Evolutionary conservation across 2,888 invertebrate species (phyloP).

Genomic region (Onthophagus sagittarius): DNA sequence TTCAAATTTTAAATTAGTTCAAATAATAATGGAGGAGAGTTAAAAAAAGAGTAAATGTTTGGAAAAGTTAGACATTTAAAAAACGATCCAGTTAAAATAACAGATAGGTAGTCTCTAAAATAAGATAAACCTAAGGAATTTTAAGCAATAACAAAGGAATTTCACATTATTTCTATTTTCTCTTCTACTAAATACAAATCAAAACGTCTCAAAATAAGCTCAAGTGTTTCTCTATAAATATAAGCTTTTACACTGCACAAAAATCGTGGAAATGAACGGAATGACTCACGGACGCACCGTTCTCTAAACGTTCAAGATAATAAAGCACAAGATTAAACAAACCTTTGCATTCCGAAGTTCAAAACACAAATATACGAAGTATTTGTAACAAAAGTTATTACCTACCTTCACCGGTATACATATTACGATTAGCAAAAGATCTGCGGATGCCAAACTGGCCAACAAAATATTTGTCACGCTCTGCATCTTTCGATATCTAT

Average conservation of each 20-base stretch:
- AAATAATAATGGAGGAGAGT: not conserved
- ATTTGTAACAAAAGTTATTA: not conserved
- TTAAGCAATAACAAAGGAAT: too few species aligned
- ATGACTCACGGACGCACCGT: not conserved
- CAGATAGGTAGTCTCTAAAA: conserved; percentile 1
- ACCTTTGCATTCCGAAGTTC: not conserved
- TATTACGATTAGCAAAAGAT: conserved; percentile 63
- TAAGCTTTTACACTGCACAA: not conserved
- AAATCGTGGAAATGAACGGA: not conserved
- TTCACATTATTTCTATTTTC: too few species aligned
- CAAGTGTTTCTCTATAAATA: not conserved
- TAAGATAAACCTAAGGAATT: not conserved
- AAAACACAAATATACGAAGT: not conserved
- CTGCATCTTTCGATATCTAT: conserved; percentile 55
- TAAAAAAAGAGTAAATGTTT: too few species aligned
- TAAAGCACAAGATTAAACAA: not conserved
- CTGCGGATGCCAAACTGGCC: conserved; percentile 64
- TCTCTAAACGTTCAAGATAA: not conserved
- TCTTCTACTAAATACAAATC: not conserved
- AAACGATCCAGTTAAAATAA: not conserved
- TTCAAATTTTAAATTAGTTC: not conserved
- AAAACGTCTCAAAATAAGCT: not conserved
- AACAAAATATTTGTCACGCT: conserved; percentile 66
- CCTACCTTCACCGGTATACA: conserved; percentile 70
- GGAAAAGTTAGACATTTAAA: too few species aligned